These are phyloP conservation scores for Apostichopus parvimensis DNA, from an alignment of 35 echinoderm and acorn worm genomes.

Conservation along the genomic window DNA sequence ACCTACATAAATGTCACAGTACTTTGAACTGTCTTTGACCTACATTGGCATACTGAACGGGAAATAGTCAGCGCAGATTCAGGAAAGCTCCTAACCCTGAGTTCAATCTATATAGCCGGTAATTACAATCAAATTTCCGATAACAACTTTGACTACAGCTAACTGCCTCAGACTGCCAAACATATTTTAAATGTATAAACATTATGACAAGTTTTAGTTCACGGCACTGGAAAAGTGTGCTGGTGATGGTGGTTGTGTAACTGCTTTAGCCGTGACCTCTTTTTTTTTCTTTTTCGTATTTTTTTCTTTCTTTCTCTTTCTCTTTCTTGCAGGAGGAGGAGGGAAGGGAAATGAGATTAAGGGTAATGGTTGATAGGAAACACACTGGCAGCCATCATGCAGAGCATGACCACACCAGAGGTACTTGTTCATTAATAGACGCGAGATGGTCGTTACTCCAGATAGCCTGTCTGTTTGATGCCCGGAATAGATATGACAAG, in stretches of 20 bases:
- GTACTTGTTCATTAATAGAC: constrained; percentile 1
- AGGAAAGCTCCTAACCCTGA: constrained; percentile 12
- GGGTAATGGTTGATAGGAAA: constrained; percentile 22
- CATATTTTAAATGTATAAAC: constrained; percentile 41
- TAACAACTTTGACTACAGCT: constrained; percentile 19
- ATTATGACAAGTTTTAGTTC: constrained; percentile 41
- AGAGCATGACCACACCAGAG: neutral
- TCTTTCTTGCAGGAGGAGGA: too few relatives aligned
- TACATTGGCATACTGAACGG: neutral
- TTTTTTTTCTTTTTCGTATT: neutral
- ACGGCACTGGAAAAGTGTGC: neutral
- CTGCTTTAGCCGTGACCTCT: constrained; percentile 14
- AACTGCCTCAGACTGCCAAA: constrained; percentile 5
- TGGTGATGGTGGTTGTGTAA: neutral
- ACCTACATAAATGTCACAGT: constrained; percentile 43
- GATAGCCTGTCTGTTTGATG: too few relatives aligned
- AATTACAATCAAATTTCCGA: constrained; percentile 61
- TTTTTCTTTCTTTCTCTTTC: too few relatives aligned
- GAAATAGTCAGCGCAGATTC: constrained; percentile 17
- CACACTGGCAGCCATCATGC: constrained; percentile 20
- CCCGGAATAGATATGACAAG: too few relatives aligned
- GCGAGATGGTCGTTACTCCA: too few relatives aligned
- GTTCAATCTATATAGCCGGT: constrained; percentile 25
- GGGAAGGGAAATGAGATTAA: constrained; percentile 40
- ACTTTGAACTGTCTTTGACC: constrained; percentile 46